Percentiles rank a stretch among this genome's conserved stretches.
Conservation (phyloP, 2,113 vertebrate genomes). For the Murina feae region DNA sequence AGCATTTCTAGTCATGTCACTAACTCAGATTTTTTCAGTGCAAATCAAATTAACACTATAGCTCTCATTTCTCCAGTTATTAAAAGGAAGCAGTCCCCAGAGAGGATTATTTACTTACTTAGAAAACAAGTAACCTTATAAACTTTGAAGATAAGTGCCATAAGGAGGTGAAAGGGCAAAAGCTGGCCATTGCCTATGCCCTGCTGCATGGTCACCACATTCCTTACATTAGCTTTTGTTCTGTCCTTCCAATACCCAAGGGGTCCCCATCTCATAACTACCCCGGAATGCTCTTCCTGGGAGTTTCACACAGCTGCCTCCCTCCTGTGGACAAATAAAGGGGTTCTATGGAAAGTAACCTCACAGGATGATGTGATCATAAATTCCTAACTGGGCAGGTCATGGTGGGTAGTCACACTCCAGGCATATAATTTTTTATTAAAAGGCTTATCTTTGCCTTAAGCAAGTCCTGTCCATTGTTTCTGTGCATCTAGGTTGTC, state of each 20-base stretch:
- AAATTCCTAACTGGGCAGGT: not conserved
- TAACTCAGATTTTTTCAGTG: not conserved
- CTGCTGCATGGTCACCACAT: rapidly evolving
- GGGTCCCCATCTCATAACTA: not conserved
- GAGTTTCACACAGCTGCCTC: not conserved
- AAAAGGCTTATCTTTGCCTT: not conserved
- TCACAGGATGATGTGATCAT: not conserved
- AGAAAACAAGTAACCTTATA: not conserved
- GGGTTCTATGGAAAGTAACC: not conserved
- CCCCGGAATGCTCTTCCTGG: not conserved
- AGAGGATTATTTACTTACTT: not conserved
- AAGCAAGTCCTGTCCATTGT: not conserved
- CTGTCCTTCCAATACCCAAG: not conserved
- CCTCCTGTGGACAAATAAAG: no score
- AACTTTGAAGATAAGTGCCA: not conserved
- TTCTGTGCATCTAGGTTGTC: not conserved
- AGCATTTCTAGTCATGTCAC: not conserved
- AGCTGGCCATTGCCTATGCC: not conserved
- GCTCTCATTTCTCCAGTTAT: not conserved
- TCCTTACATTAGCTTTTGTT: not conserved
- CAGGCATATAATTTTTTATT: not conserved
- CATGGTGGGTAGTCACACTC: not conserved
- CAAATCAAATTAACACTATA: not conserved
- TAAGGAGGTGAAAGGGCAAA: not conserved
- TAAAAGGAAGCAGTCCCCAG: not conserved